phyloP scores from a whole-genome alignment of 2,797 vertebrate genomes.

The Alectoris magna region DNA sequence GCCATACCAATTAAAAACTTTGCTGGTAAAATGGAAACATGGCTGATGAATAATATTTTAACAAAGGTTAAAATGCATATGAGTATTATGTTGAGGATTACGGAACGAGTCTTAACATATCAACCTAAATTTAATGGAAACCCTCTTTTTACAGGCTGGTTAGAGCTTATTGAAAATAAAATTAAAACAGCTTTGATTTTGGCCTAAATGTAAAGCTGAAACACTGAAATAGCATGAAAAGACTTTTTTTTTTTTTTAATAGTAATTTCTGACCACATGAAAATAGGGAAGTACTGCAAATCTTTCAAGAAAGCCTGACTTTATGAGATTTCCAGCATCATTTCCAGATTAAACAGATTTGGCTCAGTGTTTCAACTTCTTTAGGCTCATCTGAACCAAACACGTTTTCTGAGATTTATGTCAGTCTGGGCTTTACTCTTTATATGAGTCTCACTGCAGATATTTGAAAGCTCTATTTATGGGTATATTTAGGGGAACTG shows the following conservation, averaged over 20 bases:
- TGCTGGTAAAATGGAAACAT: not conserved
- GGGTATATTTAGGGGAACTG: not conserved
- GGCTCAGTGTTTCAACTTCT: not conserved
- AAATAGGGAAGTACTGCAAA: conserved; percentile 42
- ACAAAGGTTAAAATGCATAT: not conserved
- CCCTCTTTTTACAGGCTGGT: not conserved
- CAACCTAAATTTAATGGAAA: not conserved
- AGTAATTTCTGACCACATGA: conserved; percentile 43
- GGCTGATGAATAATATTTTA: not conserved
- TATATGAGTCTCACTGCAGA: not conserved
- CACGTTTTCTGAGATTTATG: conserved; percentile 25
- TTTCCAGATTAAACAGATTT: conserved; percentile 57
- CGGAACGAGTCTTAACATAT: not conserved
- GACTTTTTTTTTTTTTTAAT: not conserved
- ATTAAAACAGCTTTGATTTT: not conserved
- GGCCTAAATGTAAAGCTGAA: not conserved
- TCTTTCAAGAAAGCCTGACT: conserved; percentile 37
- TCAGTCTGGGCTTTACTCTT: not conserved
- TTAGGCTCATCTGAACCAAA: conserved; percentile 7
- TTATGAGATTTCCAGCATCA: conserved; percentile 34
- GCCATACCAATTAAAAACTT: not conserved
- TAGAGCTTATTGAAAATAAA: not conserved
- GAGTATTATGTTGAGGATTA: not conserved
- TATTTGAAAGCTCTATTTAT: not conserved
- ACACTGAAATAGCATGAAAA: conserved; percentile 18